Evolutionary conservation across 2,113 vertebrate genomes (phyloP).

Genomic region (human (Homo sapiens)): DNA sequence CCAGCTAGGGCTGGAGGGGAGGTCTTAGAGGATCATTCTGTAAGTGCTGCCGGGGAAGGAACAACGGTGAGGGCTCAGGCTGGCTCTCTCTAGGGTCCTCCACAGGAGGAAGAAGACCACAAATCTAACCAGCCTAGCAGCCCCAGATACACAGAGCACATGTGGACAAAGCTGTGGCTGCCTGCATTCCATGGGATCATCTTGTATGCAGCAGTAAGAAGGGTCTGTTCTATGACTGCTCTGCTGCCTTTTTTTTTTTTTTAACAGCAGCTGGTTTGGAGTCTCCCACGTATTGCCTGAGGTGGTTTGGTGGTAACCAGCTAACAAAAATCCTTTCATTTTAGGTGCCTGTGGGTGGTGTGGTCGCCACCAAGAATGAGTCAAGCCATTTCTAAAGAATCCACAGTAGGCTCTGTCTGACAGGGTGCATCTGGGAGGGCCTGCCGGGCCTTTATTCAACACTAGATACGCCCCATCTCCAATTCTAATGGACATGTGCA

Average conservation of each 20-base stretch:
- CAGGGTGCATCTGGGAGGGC: no score
- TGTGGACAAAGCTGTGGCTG: accelerated
- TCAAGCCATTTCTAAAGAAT: background rate
- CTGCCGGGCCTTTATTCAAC: background rate
- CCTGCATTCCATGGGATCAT: background rate
- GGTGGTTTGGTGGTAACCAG: accelerated
- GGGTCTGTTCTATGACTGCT: background rate
- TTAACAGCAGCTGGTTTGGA: background rate
- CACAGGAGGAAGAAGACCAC: background rate
- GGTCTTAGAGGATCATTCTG: background rate
- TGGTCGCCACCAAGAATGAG: background rate
- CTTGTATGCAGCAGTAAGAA: background rate
- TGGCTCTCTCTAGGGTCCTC: no score
- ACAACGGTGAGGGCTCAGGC: background rate
- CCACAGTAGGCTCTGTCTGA: background rate
- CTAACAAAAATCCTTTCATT: background rate
- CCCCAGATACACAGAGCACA: background rate
- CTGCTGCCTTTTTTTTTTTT: background rate
- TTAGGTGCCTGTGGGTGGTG: background rate
- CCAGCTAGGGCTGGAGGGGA: background rate
- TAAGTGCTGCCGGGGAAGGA: accelerated
- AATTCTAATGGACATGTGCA: background rate
- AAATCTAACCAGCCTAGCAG: accelerated
- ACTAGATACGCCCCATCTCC: background rate
- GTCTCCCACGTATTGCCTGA: background rate